Base-by-base conservation (phyloP, 2,888 invertebrate species). In the Hirtodrosophila trivittata region DNA sequence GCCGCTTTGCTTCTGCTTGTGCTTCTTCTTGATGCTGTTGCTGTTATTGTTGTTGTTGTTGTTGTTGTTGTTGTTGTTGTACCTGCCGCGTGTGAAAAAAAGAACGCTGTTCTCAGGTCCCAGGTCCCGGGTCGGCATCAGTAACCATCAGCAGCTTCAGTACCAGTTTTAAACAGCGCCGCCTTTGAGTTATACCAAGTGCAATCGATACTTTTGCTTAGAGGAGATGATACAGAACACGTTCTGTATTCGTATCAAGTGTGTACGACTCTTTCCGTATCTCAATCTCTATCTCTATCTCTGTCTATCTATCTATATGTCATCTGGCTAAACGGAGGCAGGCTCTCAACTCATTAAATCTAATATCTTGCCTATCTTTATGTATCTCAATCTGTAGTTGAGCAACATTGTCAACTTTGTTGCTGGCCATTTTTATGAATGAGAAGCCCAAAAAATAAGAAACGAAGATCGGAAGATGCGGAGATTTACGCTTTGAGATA, bases 341-440 rank as follows among this genome's bases (percentile, higher is more conserved):
- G 52, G 39, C 71, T 56, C 66, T 43, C 46, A 73, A 65, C 75
- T 74, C 80, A 81, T 81, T 84, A 84, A 71, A 73, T 77, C 84
- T 77, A 81, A 81, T 81, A 84, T 81, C 77, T 71, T 55, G 58
- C 71, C 66, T 77, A 80, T 80, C 80, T 80, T 80, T 80, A 80
- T 80, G 84, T 49, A 81, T 81, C 84, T 72, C 60, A 64, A 75
- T 77, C 69, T 55, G 33, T 47, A 80, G 81, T 81, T 84, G 76
- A 64, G 74, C 84, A 84, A 81, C 78, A 74, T 84, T 81, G 80
- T 81, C 85, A 83, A 80, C 78, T 75, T 39, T 54, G 66, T 55
- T 47, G 68, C 62, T 67, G 68, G 64, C 65, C 74, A 65, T 77
- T 75, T 77, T 83, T 67, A 75, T 86, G 84, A 86, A 83, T 86